Base-by-base conservation (phyloP, 2,797 vertebrate species). In the Petrocephalus schoutedeni region DNA sequence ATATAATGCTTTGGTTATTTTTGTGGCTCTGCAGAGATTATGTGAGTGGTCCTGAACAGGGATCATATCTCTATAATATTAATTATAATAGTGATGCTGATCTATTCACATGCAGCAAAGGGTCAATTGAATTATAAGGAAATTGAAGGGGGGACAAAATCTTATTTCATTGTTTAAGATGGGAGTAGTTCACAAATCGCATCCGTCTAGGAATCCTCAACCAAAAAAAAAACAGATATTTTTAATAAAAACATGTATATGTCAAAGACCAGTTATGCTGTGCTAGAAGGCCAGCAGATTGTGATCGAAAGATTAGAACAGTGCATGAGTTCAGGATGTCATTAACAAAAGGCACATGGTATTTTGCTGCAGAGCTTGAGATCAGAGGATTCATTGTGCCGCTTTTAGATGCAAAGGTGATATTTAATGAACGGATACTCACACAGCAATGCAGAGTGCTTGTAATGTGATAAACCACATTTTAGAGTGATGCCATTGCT, bases 331-430 rank as follows among this genome's bases (percentile, higher is more conserved):
- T 77, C 19, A 77, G 8, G 71, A 41, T 41, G 2, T 36, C 36
- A n/a, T 77, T 41, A 77, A 49, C 36, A 49, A 77, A 77, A 77
- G 36, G 36, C 36, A 49, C 41, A 77, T 49, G 36, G 36, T 3
- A 3, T 77, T 77, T 45, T 77, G 19, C 71, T 77, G 71, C 71
- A 77, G 71, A 77, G 71, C 71, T 77, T 77, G 71, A 10, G 71
- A 16, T 45, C 3, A 41, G 71, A 41, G 36, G 16, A 77, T 77
- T 49, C 0, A 16, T 16, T 45, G 71, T 36, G 7, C 32, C 6
- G 36, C 16, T 49, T 77, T 77, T 77, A 77, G 41, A 77, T 77
- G 71, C 36, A 2, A 77, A 45, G 32, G 71, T 77, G 1, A 41
- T 77, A 9, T 77, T 41, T 77, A 36, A 36, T 77, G 36, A 77